Evolutionary conservation across 2,888 invertebrate genomes (phyloP), one percentile per base, ranked within the genome.

Genomic region (Eristalinus aeneus): DNA sequence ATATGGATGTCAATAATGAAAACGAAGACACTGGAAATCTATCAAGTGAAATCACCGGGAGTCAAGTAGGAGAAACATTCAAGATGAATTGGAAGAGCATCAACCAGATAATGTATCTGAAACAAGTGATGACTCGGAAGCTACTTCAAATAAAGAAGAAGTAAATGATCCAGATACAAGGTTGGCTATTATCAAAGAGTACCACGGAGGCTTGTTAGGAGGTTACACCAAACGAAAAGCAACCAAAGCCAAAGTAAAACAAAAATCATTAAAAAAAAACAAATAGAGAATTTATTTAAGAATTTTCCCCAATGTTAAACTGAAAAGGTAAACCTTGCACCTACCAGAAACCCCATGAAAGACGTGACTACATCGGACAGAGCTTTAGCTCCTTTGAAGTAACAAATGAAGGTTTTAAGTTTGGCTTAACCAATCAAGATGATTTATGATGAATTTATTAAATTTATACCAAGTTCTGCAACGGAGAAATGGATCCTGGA

Each of bases 111-210:
- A 36, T 36, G 2, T 36, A 11, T 36, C 6, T 0, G 36, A 36
- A 36, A 11, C 5, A 0, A 11, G 36, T 5, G 11, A 36, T 11
- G 36, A 36, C 3, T 36, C 36, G 11, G 12, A 2, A 11, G 11
- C 3, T 5, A 36, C 2, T 36, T 36, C 11, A 11, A 36, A 11
- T 36, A 11, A 36, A 11, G 36, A 36, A 36, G 36, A 36, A 36
- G 10, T 12, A 36, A 5, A 39, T 8, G n/a, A n/a, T n/a, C n/a
- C n/a, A n/a, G n/a, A n/a, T n/a, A n/a, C n/a, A n/a, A n/a, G n/a
- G n/a, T n/a, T 16, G 20, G 39, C 39, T n/a, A 64, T 64, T n/a
- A 64, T 46, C 11, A 64, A 46, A n/a, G 64, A 64, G 10, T 64
- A 39, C n/a, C 39, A 64, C 1, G 46, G 39, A 1, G 64, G 27